Conservation (phyloP, 2,113 vertebrate species). For the Scytalopus superciliaris region DNA sequence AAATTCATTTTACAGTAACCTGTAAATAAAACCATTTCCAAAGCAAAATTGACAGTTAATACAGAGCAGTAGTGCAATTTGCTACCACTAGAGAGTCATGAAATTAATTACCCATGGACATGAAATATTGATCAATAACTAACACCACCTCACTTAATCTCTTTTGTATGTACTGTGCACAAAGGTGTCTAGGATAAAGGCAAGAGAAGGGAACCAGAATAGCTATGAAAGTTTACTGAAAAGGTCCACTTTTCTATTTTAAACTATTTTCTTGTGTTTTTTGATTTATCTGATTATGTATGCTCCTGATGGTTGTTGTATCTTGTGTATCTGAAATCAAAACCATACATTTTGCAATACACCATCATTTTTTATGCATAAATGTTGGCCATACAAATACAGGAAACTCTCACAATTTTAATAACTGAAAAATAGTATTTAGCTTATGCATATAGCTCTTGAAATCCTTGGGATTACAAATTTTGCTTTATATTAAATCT, state of each 20-base stretch:
- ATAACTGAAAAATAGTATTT: not conserved
- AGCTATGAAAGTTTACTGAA: not conserved
- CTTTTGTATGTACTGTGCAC: not conserved
- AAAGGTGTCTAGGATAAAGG: not conserved
- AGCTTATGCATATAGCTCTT: not conserved
- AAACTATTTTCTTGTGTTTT: not conserved
- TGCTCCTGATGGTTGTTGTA: not conserved
- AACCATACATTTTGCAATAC: not conserved
- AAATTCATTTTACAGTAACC: conserved; percentile 24
- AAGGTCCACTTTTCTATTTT: not conserved
- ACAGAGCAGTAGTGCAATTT: not conserved
- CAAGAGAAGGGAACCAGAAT: not conserved
- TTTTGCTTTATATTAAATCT: not conserved
- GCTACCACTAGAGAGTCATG: not conserved
- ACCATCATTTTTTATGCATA: not conserved
- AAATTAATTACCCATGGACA: not conserved
- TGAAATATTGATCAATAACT: conserved; percentile 1
- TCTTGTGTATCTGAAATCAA: not conserved
- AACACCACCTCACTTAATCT: not conserved
- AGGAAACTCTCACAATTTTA: not conserved
- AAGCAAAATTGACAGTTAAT: conserved; percentile 8
- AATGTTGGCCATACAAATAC: not conserved
- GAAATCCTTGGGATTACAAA: not conserved
- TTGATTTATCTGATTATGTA: not conserved
- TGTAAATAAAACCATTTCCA: conserved; percentile 40